Evolutionary conservation across 92 coral and sea anemone species (phyloP).

Genomic region (Galaxea fascicularis): DNA sequence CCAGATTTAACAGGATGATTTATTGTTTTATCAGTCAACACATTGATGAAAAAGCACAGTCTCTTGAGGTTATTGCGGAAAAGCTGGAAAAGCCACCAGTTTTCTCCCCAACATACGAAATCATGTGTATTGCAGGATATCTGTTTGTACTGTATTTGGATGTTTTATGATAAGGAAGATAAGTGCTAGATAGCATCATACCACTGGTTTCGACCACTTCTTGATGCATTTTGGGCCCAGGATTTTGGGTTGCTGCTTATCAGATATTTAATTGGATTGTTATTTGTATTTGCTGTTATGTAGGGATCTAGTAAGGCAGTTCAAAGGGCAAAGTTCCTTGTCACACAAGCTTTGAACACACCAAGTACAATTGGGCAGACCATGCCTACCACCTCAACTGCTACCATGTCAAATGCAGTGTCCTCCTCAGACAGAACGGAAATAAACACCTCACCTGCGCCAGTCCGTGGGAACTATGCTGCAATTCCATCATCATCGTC

Average conservation of each 20-base stretch:
- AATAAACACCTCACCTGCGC: conserved; percentile 68
- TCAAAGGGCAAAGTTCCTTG: conserved; percentile 95
- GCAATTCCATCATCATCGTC: conserved; percentile 87
- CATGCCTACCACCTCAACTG: conserved; percentile 70
- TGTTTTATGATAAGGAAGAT: no score
- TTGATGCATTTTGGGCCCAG: not conserved
- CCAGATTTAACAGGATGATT: no score
- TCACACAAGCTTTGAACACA: conserved; percentile 95
- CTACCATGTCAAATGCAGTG: conserved; percentile 69
- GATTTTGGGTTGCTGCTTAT: not conserved
- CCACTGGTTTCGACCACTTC: not conserved
- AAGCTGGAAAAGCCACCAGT: no score
- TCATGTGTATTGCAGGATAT: no score
- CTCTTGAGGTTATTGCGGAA: no score
- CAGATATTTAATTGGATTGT: not conserved
- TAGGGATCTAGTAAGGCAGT: conserved; percentile 97
- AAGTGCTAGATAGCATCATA: no score
- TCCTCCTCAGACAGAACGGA: conserved; percentile 58
- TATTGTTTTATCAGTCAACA: no score
- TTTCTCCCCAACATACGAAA: no score
- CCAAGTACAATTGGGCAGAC: conserved; percentile 91
- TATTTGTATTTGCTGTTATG: not conserved
- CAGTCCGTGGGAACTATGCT: conserved; percentile 88
- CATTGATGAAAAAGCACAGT: no score
- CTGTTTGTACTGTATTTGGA: no score